Conservation (phyloP, 2,113 vertebrate species). For the Eulemur macaco region DNA sequence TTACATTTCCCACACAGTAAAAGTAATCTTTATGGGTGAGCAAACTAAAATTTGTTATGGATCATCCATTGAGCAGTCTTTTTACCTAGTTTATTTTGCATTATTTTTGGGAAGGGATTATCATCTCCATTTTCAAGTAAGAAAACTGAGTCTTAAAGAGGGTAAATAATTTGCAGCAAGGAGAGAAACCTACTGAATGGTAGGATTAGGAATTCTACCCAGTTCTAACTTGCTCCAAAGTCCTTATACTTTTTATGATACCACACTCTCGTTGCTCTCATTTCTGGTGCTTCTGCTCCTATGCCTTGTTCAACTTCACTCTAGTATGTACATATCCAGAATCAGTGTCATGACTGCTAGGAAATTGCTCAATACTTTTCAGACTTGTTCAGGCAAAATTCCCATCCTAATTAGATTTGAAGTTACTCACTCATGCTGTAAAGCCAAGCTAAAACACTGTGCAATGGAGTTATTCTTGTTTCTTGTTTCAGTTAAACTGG, state of each 20-base stretch:
- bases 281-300: background rate
- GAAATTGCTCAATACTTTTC: constrained; percentile 60
- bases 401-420: constrained; percentile 70
- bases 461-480: constrained; percentile 18
- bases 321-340: background rate
- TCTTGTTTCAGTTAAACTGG: constrained; percentile 45
- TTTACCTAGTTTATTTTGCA: background rate
- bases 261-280: background rate
- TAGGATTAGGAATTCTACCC: background rate
- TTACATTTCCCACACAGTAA: background rate
- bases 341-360: constrained; percentile 32
- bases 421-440: constrained; percentile 57
- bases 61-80: background rate
- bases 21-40: background rate
- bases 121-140: background rate
- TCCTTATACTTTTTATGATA: background rate
- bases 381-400: constrained; percentile 71
- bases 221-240: background rate
- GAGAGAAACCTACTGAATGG: background rate
- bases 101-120: background rate
- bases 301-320: constrained; percentile 1
- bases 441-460: constrained; percentile 32
- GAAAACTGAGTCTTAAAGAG: background rate
- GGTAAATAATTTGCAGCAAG: background rate
- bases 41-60: background rate